Conservation (phyloP, 2,888 invertebrate genomes). For the Drosophila aldrichi region DNA sequence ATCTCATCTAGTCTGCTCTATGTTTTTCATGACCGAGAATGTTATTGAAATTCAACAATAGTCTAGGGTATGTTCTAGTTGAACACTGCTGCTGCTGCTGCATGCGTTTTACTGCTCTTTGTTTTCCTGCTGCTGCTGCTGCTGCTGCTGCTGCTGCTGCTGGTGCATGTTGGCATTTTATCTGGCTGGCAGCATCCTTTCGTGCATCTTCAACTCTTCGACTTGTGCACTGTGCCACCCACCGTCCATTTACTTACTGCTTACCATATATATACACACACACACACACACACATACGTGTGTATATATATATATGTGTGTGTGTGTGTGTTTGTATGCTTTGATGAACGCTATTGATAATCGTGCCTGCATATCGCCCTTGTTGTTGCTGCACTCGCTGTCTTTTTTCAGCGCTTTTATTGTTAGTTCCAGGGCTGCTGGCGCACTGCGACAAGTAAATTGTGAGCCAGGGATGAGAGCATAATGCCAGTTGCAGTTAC, state of each 20-base stretch:
- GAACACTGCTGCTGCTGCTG: neutral
- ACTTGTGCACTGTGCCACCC: slow-evolving; percentile 11
- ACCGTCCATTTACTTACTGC: slow-evolving; percentile 28
- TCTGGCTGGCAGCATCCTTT: slow-evolving; percentile 38
- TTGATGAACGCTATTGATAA: slow-evolving; percentile 71
- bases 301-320: too few relatives aligned
- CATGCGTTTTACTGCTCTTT: slow-evolving; percentile 5
- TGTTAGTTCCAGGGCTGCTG: slow-evolving; percentile 38
- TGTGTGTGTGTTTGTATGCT: slow-evolving; percentile 1
- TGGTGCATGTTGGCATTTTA: slow-evolving; percentile 40
- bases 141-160: neutral
- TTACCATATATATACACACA: slow-evolving; percentile 1
- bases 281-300: neutral
- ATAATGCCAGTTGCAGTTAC: slow-evolving; percentile 20
- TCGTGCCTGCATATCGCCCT: slow-evolving; percentile 43
- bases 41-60: too few relatives aligned
- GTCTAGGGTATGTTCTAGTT: slow-evolving; percentile 18
- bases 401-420: slow-evolving; percentile 37
- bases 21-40: too few relatives aligned
- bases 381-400: slow-evolving; percentile 33
- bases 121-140: slow-evolving; percentile 1
- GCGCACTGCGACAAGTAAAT: slow-evolving; percentile 45
- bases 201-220: slow-evolving; percentile 27
- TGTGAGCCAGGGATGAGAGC: slow-evolving; percentile 21
- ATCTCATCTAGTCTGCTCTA: too few relatives aligned